A percentile compares a stretch with the other conserved stretches of the same genome.
Conservation (phyloP, 2,888 invertebrate genomes). For the Leptinotarsa peninsularis region DNA sequence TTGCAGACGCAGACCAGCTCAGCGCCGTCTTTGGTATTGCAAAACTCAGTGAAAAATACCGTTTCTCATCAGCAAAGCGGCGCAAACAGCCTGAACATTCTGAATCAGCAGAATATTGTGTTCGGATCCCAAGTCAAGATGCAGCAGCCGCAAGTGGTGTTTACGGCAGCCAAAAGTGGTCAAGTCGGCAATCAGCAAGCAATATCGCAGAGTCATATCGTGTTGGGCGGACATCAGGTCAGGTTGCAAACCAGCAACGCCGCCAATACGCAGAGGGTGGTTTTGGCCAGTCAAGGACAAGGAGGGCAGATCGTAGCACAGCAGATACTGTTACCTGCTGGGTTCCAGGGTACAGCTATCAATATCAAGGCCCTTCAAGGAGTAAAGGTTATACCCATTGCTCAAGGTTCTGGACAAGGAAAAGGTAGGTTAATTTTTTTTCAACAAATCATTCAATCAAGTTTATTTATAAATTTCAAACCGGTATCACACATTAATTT, state of each 20-base stretch:
- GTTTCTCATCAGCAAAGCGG: constrained; percentile 41
- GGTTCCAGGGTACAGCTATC: constrained; percentile 72
- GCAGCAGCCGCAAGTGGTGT: constrained; percentile 62
- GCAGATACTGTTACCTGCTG: constrained; percentile 73
- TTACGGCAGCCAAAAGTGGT: constrained; percentile 54
- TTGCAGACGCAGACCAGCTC: constrained; percentile 61
- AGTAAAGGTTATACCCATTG: constrained; percentile 72
- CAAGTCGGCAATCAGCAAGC: constrained; percentile 47
- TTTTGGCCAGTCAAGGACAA: constrained; percentile 70
- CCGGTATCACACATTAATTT: no score
- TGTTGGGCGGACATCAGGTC: constrained; percentile 63
- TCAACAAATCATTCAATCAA: no score
- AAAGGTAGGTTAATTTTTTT: constrained; percentile 42
- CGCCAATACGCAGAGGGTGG: constrained; percentile 64
- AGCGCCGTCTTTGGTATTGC: constrained; percentile 53
- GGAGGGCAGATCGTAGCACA: constrained; percentile 67
- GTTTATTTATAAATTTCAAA: no score
- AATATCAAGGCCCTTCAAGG: constrained; percentile 74
- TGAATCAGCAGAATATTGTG: constrained; percentile 61
- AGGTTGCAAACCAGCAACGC: constrained; percentile 59
- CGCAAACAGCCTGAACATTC: constrained; percentile 56
- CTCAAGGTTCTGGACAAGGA: constrained; percentile 64
- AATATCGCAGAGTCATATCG: constrained; percentile 58
- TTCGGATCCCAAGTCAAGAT: constrained; percentile 60
- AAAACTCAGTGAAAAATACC: constrained; percentile 53